Evolutionary conservation across 1,140 invertebrate species (phyloP).

Genomic region (Trichonephila inaurata): DNA sequence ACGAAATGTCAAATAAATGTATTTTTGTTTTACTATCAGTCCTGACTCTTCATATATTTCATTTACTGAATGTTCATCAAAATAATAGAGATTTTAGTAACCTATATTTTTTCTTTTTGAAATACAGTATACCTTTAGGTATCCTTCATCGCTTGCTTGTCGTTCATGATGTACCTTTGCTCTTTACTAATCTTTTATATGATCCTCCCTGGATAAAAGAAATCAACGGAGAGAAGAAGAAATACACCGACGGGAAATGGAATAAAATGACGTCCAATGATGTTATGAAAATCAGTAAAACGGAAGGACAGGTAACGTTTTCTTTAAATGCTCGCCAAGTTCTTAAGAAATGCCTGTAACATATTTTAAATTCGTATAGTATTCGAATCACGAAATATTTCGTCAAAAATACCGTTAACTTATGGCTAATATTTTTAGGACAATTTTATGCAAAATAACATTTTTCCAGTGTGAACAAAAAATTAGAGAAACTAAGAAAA

Average conservation of each 20-base stretch:
- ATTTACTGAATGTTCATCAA: no score
- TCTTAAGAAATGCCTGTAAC: no score
- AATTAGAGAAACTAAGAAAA: no score
- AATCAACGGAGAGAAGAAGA: background rate
- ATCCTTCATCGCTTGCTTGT: constrained; percentile 46
- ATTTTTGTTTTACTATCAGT: no score
- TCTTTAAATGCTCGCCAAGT: background rate
- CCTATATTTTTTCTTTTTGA: background rate
- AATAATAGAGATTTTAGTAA: background rate
- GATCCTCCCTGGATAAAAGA: constrained; percentile 34
- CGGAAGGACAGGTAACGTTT: constrained; percentile 48
- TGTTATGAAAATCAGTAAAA: constrained; percentile 53
- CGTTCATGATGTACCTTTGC: constrained; percentile 46
- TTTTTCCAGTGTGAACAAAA: no score
- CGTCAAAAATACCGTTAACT: no score
- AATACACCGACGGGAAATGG: constrained; percentile 53
- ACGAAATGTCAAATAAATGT: no score
- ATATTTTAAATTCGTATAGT: no score
- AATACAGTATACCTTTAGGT: constrained; percentile 44
- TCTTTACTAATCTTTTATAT: constrained; percentile 30
- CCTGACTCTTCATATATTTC: no score
- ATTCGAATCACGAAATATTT: no score
- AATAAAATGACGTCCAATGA: background rate
- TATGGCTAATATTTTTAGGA: no score
- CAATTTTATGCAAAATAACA: no score